Conservation (phyloP, 53 echinoderm and acorn worm species). For the Stichopus horrens region DNA sequence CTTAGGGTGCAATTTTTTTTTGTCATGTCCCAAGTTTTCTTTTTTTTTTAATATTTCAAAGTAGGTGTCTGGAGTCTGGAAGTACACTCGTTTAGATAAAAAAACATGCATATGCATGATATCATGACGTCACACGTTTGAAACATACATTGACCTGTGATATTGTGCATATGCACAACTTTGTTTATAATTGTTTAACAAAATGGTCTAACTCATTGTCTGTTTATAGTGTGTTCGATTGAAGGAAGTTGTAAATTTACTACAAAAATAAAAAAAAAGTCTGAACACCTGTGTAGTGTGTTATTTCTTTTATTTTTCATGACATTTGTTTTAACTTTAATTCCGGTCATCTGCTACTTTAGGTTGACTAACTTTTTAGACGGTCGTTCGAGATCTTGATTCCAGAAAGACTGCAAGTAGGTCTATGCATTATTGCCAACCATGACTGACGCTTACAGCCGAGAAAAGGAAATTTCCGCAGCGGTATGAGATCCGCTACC, state of each 20-base stretch:
- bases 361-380: no score
- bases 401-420: no score
- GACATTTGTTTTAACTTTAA: no score
- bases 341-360: no score
- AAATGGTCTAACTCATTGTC: slow-evolving; percentile 40
- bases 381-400: no score
- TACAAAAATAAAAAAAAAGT: neutral
- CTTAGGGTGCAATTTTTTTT: neutral
- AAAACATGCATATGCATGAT: neutral
- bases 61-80: neutral
- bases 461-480: no score
- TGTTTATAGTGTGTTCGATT: slow-evolving; percentile 43
- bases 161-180: neutral
- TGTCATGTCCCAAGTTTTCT: neutral
- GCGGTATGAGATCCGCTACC: no score
- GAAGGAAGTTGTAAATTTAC: slow-evolving; percentile 46
- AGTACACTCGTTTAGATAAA: neutral
- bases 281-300: no score
- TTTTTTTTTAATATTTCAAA: neutral
- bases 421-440: no score
- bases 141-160: neutral
- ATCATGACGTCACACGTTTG: neutral
- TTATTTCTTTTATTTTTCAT: no score
- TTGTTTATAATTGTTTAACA: slow-evolving; percentile 37
- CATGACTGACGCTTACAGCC: no score